Conservation (phyloP, 1,140 invertebrate species). For the Monomorium pharaonis region DNA sequence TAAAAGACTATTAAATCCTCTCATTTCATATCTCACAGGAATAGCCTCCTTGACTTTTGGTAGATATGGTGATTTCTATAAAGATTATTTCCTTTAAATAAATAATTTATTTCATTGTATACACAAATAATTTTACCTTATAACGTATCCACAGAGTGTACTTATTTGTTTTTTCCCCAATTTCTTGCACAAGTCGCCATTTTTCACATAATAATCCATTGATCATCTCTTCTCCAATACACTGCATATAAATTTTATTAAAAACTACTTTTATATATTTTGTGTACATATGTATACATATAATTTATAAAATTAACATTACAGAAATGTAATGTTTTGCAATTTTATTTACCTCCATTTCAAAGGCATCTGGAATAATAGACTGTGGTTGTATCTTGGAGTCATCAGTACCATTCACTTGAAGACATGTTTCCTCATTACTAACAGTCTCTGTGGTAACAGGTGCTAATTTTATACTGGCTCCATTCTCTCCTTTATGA, state of each 20-base stretch:
- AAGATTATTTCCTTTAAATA: slow-evolving; percentile 63
- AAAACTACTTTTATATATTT: slow-evolving; percentile 23
- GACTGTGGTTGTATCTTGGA: slow-evolving; percentile 89
- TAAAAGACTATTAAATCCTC: slow-evolving; percentile 95
- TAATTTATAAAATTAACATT: slow-evolving; percentile 62
- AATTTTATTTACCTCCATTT: slow-evolving; percentile 88
- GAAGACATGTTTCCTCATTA: slow-evolving; percentile 93
- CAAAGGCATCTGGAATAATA: slow-evolving; percentile 92
- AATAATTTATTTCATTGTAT: slow-evolving; percentile 1
- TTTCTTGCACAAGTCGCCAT: slow-evolving; percentile 89
- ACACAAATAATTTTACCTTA: slow-evolving; percentile 85
- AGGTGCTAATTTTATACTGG: slow-evolving; percentile 93
- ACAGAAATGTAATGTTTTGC: not conserved
- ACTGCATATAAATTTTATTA: slow-evolving; percentile 74
- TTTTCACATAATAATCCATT: slow-evolving; percentile 89
- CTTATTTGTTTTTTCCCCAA: slow-evolving; percentile 93
- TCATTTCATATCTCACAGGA: slow-evolving; percentile 96
- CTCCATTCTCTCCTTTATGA: slow-evolving; percentile 88
- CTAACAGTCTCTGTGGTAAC: slow-evolving; percentile 90
- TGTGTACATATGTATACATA: not conserved
- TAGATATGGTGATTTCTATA: slow-evolving; percentile 78
- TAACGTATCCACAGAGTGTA: slow-evolving; percentile 94
- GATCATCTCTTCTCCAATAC: slow-evolving; percentile 87
- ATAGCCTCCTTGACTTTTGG: slow-evolving; percentile 84
- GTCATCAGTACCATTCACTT: slow-evolving; percentile 91